These are phyloP conservation scores for Proterorhinus semilunaris DNA, from an alignment of 2,113 vertebrate species.

Conservation along the genomic window DNA sequence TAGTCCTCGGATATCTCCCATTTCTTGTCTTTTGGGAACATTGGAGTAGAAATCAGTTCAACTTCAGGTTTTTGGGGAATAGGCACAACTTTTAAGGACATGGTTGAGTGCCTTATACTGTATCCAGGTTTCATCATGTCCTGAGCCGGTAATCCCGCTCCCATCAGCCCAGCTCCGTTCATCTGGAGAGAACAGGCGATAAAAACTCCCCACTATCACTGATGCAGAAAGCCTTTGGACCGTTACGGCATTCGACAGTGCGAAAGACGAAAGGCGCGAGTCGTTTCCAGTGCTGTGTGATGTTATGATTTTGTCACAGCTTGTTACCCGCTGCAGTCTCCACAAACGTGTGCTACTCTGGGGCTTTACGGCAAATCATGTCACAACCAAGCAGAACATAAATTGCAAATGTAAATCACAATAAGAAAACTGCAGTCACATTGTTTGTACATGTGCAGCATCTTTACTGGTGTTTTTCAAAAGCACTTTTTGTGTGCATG, in stretches of 20 bases:
- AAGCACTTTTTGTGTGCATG: neutral
- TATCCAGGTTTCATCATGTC: constrained; percentile 42
- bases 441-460: too few species aligned
- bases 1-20: constrained; percentile 53
- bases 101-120: constrained; percentile 22
- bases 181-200: constrained; percentile 14
- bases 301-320: constrained; percentile 45
- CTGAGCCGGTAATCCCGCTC: constrained; percentile 34
- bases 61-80: constrained; percentile 21
- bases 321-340: constrained; percentile 41
- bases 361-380: too few species aligned
- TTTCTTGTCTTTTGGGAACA: constrained; percentile 32
- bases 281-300: constrained; percentile 33
- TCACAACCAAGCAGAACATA: too few species aligned
- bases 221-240: constrained; percentile 27
- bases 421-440: too few species aligned
- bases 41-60: constrained; percentile 32
- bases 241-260: constrained; percentile 28
- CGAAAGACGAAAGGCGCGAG: constrained; percentile 49
- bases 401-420: too few species aligned
- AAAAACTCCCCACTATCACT: constrained; percentile 31
- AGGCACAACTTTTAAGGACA: constrained; percentile 23
- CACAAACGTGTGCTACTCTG: constrained; percentile 10
- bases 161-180: constrained; percentile 25
- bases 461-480: neutral